These are phyloP conservation scores for Tribolium madens DNA, from an alignment of 1,140 invertebrate genomes.

Conservation along the genomic window DNA sequence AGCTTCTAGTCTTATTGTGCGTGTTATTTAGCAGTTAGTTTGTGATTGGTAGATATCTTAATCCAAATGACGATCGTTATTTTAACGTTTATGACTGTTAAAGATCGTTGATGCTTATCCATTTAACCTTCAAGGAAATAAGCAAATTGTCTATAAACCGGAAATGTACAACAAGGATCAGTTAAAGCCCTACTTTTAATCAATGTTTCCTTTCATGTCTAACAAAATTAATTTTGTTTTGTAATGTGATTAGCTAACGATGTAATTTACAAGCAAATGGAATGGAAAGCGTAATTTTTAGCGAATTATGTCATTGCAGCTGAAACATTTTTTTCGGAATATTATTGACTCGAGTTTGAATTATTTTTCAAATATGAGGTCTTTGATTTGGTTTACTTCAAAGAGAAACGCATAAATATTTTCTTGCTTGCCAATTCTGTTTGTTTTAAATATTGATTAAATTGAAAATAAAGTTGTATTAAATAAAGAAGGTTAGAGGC, in stretches of 20 bases:
- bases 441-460: conserved; percentile 18
- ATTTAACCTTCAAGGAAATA: conserved; percentile 26
- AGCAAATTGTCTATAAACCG: conserved; percentile 35
- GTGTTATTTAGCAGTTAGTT: conserved; percentile 1
- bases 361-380: not conserved
- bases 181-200: conserved; percentile 14
- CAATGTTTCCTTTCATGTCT: conserved; percentile 29
- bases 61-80: conserved; percentile 10
- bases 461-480: not conserved
- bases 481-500: not conserved
- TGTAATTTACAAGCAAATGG: not conserved
- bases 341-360: not conserved
- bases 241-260: not conserved
- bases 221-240: conserved; percentile 2
- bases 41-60: conserved; percentile 4
- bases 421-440: conserved; percentile 4
- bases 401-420: conserved; percentile 17
- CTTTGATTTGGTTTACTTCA: conserved; percentile 22
- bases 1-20: not conserved
- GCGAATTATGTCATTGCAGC: not conserved
- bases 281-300: not conserved
- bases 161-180: conserved; percentile 17
- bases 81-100: conserved; percentile 3
- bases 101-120: conserved; percentile 19
- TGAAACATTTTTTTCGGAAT: not conserved